Evolutionary conservation across 2,888 invertebrate species (phyloP).

Genomic region (Abrostola triplasia): DNA sequence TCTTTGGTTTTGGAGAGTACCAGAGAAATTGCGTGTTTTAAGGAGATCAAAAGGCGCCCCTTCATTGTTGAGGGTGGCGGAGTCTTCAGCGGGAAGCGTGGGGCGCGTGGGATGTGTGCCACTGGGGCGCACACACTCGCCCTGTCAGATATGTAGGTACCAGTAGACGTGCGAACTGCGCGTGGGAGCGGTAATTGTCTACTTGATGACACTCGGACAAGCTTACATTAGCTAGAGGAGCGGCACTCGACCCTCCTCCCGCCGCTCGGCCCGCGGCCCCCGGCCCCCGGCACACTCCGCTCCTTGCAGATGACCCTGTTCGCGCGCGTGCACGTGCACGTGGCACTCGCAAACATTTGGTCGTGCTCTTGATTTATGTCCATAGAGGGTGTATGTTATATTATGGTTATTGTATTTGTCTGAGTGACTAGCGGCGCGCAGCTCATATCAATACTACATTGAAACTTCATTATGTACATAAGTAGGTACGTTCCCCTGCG

Average conservation of each 20-base stretch:
- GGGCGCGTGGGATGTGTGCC: conserved; percentile 36
- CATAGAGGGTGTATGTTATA: neutral
- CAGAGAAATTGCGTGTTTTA: too few species aligned
- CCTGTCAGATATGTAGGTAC: neutral
- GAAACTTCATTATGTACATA: neutral
- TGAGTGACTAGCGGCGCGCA: neutral
- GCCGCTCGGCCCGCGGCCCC: conserved; percentile 1
- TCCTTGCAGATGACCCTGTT: conserved; percentile 14
- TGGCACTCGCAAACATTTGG: conserved; percentile 11
- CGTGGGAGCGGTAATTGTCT: conserved; percentile 64
- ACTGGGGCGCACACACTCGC: conserved; percentile 11
- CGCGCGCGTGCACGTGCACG: conserved; percentile 9
- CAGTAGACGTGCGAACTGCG: conserved; percentile 32
- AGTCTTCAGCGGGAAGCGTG: neutral
- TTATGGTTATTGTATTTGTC: neutral
- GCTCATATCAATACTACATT: neutral
- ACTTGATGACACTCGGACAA: conserved; percentile 47
- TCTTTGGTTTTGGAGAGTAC: too few species aligned
- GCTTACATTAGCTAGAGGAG: conserved; percentile 26
- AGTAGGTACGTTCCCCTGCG: too few species aligned
- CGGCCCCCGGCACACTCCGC: neutral
- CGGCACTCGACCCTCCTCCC: conserved; percentile 22
- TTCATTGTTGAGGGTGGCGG: conserved; percentile 1
- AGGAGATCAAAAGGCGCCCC: too few species aligned
- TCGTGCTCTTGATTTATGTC: conserved; percentile 13